phyloP scores from a whole-genome alignment of 2,888 invertebrate genomes.

The Tenthredo distinguenda region DNA sequence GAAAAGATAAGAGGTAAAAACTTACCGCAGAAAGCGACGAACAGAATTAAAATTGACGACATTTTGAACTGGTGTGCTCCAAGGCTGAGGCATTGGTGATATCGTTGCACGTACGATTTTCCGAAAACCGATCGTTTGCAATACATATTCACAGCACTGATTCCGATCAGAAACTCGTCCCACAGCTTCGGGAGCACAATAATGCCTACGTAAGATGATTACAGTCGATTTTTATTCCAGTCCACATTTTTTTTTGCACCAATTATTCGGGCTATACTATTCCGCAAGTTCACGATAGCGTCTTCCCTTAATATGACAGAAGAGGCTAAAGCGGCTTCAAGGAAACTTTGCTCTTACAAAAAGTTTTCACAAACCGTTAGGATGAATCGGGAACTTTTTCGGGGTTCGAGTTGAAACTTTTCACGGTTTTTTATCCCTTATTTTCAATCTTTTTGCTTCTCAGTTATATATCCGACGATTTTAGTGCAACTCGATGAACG shows the following conservation, averaged over 20 bases:
- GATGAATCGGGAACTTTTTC: slow-evolving; percentile 3
- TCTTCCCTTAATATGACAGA: background rate
- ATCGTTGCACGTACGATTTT: slow-evolving; percentile 25
- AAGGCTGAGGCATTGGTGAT: slow-evolving; percentile 40
- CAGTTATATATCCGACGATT: background rate
- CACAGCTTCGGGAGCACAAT: slow-evolving; percentile 6
- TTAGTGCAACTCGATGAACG: background rate
- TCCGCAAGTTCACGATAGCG: background rate
- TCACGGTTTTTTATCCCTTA: background rate
- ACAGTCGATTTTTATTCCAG: background rate
- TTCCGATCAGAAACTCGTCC: background rate
- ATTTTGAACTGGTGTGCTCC: slow-evolving; percentile 61
- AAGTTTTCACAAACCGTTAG: slow-evolving; percentile 22
- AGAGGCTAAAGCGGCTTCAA: background rate
- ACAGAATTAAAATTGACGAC: slow-evolving; percentile 67
- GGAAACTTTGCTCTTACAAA: slow-evolving; percentile 22
- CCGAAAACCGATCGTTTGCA: slow-evolving; percentile 34
- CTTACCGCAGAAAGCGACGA: slow-evolving; percentile 69
- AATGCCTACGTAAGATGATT: slow-evolving; percentile 3
- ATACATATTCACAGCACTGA: slow-evolving; percentile 35
- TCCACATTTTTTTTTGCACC: slow-evolving; percentile 13
- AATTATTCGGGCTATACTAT: background rate
- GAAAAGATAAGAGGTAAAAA: background rate
- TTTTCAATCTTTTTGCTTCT: background rate
- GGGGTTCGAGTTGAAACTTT: background rate